These are phyloP conservation scores for Perdita meconis DNA, from an alignment of 2,888 invertebrate species.

Conservation along the genomic window DNA sequence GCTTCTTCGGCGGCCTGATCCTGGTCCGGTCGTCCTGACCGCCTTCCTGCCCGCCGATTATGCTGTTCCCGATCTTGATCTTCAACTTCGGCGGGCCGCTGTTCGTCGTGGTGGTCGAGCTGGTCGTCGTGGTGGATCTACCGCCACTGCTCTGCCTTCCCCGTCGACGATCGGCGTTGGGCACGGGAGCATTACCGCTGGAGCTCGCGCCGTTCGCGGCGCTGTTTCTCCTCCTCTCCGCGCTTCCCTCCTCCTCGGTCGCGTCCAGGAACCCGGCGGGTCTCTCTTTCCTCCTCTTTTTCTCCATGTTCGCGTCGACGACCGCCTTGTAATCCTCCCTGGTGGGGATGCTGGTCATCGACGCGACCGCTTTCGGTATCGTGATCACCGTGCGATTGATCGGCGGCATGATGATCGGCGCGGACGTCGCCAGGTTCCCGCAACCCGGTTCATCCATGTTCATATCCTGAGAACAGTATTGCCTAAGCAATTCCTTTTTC, in stretches of 20 bases:
- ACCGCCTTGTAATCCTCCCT: constrained; percentile 92
- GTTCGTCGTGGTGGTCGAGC: constrained; percentile 81
- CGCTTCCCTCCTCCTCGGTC: constrained; percentile 76
- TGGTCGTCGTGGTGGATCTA: constrained; percentile 73
- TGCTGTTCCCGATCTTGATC: constrained; percentile 89
- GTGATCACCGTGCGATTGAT: constrained; percentile 90
- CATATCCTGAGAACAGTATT: constrained; percentile 93
- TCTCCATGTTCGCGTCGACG: constrained; percentile 88
- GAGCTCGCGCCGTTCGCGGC: constrained; percentile 54
- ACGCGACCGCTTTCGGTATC: constrained; percentile 95
- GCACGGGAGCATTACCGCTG: constrained; percentile 67
- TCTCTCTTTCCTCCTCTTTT: constrained; percentile 88
- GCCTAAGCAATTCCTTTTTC: constrained; percentile 93
- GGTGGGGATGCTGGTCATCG: constrained; percentile 94
- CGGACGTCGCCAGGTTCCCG: constrained; percentile 85
- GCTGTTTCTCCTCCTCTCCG: constrained; percentile 82
- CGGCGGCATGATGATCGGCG: constrained; percentile 87
- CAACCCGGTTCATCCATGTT: constrained; percentile 91
- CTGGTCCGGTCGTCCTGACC: constrained; percentile 82
- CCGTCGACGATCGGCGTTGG: constrained; percentile 79
- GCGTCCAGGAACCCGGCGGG: constrained; percentile 61
- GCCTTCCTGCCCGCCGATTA: constrained; percentile 85
- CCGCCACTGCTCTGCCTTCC: constrained; percentile 79
- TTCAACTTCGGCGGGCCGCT: constrained; percentile 88
- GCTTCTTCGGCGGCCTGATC: constrained; percentile 92